Evolutionary conservation across 2,888 invertebrate species (phyloP).

Genomic region (Drosophila pegasa): DNA sequence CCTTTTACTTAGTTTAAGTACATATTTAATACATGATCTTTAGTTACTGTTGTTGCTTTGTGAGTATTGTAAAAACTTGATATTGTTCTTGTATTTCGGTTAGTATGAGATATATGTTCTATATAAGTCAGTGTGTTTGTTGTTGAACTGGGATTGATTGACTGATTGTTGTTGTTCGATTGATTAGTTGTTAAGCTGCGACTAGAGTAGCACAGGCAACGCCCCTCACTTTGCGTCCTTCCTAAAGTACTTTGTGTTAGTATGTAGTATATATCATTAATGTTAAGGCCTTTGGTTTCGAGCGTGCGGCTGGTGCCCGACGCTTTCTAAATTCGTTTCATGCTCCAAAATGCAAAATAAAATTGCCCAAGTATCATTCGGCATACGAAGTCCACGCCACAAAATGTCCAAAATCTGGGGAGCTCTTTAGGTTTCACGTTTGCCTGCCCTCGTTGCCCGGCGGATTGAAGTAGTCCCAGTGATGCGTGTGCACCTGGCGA

Average conservation of each 20-base stretch:
- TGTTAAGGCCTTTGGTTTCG: constrained; percentile 77
- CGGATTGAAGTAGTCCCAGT: constrained; percentile 95
- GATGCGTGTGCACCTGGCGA: constrained; percentile 91
- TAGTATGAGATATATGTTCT: constrained; percentile 54
- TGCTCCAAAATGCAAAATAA: constrained; percentile 80
- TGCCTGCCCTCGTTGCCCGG: constrained; percentile 87
- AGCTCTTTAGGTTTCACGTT: constrained; percentile 63
- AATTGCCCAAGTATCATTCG: constrained; percentile 57
- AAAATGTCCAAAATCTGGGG: constrained; percentile 39
- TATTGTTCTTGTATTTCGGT: constrained; percentile 39
- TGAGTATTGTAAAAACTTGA: constrained; percentile 41
- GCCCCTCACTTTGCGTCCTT: constrained; percentile 49
- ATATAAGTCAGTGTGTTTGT: constrained; percentile 31
- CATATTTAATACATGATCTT: constrained; percentile 71
- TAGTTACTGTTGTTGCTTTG: constrained; percentile 38
- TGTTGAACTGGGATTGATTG: constrained; percentile 48
- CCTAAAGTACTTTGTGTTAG: constrained; percentile 69
- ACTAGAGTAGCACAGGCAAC: constrained; percentile 64
- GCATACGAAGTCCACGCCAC: constrained; percentile 36
- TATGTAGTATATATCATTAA: constrained; percentile 67
- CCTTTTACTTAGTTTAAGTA: constrained; percentile 63
- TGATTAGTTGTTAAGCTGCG: constrained; percentile 47
- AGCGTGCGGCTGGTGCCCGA: constrained; percentile 62
- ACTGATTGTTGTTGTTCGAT: constrained; percentile 48
- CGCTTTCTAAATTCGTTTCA: constrained; percentile 76